Evolutionary conservation across 2,797 vertebrate species (phyloP).

Genomic region (Coreius guichenoti): DNA sequence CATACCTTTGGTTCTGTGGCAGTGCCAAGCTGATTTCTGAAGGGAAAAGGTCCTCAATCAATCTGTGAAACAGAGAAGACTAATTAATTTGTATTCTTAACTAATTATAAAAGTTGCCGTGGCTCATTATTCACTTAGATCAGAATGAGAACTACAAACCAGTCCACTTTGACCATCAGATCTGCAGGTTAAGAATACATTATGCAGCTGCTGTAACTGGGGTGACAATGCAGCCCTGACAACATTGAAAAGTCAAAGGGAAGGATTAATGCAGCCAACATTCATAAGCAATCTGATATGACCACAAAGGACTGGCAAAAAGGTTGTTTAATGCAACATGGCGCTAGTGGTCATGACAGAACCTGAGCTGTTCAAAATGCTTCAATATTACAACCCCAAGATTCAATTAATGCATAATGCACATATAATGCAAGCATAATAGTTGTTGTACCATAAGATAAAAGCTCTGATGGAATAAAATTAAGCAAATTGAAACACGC

Average conservation of each 20-base stretch:
- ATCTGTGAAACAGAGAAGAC: slow-evolving; percentile 51
- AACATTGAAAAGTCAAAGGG: background rate
- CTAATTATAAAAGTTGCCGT: background rate
- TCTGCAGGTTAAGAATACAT: slow-evolving; percentile 24
- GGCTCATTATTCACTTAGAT: slow-evolving; percentile 36
- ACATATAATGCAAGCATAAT: slow-evolving; percentile 17
- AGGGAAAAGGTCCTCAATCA: slow-evolving; percentile 49
- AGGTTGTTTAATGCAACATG: background rate
- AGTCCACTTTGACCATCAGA: slow-evolving; percentile 35
- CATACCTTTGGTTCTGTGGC: slow-evolving; percentile 63
- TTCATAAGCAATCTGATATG: background rate
- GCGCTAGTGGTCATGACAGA: background rate
- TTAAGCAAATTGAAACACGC: background rate
- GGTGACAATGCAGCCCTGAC: background rate
- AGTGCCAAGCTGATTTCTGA: slow-evolving; percentile 55
- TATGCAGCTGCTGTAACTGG: background rate
- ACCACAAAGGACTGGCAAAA: background rate
- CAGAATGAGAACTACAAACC: slow-evolving; percentile 6
- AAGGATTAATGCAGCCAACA: background rate
- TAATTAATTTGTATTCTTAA: slow-evolving; percentile 32
- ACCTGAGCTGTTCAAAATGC: background rate
- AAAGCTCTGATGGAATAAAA: slow-evolving; percentile 11
- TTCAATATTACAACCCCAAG: background rate
- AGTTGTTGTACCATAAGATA: background rate
- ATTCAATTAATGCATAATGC: slow-evolving; percentile 7